Conservation (phyloP, 1,140 invertebrate genomes). For the Lethrus apterus region DNA sequence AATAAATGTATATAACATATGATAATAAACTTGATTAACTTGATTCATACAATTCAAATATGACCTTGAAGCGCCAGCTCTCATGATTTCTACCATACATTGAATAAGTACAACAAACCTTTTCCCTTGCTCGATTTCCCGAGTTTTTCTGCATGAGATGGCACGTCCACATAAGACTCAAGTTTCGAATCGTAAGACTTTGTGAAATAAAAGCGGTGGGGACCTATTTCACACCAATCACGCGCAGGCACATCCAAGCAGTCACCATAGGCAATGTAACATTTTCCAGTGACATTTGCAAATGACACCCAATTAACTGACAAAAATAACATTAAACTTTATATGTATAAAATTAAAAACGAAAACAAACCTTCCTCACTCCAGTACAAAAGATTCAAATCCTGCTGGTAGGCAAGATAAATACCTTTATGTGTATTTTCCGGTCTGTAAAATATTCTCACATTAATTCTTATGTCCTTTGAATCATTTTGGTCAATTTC, state of each 20-base stretch:
- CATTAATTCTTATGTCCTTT: slow-evolving; percentile 56
- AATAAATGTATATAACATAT: neutral
- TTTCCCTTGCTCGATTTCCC: slow-evolving; percentile 54
- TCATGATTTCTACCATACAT: too few relatives aligned
- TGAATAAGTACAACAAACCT: slow-evolving; percentile 44
- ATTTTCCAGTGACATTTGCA: slow-evolving; percentile 52
- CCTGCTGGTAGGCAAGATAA: slow-evolving; percentile 49
- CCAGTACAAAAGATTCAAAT: slow-evolving; percentile 73
- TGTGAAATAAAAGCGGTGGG: slow-evolving; percentile 69
- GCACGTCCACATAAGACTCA: slow-evolving; percentile 56
- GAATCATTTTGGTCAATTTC: slow-evolving; percentile 19
- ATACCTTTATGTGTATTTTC: slow-evolving; percentile 62
- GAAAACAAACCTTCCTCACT: slow-evolving; percentile 55
- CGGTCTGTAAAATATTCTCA: slow-evolving; percentile 68
- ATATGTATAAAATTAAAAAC: neutral
- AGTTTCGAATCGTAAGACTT: slow-evolving; percentile 57
- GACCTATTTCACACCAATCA: slow-evolving; percentile 58
- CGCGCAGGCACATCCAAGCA: slow-evolving; percentile 46
- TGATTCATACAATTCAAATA: too few relatives aligned
- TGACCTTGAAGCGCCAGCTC: too few relatives aligned
- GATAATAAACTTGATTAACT: too few relatives aligned
- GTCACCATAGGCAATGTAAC: slow-evolving; percentile 52
- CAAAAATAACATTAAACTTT: slow-evolving; percentile 19
- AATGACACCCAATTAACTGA: slow-evolving; percentile 50
- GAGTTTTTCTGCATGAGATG: slow-evolving; percentile 49